A percentile compares a stretch with the other conserved stretches of the same genome.
These are phyloP conservation scores for Polypterus senegalus DNA, from an alignment of 2,113 vertebrate species.

Conservation along the genomic window DNA sequence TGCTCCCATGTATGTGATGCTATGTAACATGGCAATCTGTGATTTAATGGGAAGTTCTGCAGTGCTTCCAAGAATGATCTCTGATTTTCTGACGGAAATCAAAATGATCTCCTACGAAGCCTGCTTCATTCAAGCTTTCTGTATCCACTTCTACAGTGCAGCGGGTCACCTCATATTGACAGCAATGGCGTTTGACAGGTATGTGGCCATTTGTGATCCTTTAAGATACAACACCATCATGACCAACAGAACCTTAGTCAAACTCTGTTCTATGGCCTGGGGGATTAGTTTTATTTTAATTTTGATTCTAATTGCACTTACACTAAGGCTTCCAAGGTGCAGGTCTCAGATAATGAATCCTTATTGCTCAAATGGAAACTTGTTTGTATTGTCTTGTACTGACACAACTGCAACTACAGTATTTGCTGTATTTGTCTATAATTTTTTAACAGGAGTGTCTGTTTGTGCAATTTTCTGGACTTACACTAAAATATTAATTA, in stretches of 20 bases:
- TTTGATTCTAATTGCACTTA: neutral
- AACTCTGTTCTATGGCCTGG: neutral
- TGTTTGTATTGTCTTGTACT: too few relatives aligned
- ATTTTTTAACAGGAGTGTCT: too few relatives aligned
- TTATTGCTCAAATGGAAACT: neutral
- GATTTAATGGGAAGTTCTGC: conserved; percentile 46
- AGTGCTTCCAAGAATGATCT: conserved; percentile 32
- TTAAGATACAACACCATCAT: conserved; percentile 23
- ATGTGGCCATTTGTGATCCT: conserved; percentile 48
- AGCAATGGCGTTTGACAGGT: conserved; percentile 54
- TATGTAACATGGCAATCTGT: conserved; percentile 44
- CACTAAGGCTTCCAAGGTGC: neutral
- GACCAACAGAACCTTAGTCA: neutral
- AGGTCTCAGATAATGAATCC: neutral
- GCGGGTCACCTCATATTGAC: conserved; percentile 32
- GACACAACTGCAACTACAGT: too few relatives aligned
- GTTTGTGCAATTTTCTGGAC: neutral
- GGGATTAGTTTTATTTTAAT: neutral
- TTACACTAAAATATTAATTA: neutral
- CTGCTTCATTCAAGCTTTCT: conserved; percentile 48
- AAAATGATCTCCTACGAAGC: conserved; percentile 26
- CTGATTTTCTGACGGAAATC: conserved; percentile 28
- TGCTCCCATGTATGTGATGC: conserved; percentile 46
- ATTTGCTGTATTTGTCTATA: too few relatives aligned
- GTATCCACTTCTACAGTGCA: conserved; percentile 42